These are phyloP conservation scores for Vulpes ferrilata DNA, from an alignment of 2,113 vertebrate genomes.

Conservation along the genomic window DNA sequence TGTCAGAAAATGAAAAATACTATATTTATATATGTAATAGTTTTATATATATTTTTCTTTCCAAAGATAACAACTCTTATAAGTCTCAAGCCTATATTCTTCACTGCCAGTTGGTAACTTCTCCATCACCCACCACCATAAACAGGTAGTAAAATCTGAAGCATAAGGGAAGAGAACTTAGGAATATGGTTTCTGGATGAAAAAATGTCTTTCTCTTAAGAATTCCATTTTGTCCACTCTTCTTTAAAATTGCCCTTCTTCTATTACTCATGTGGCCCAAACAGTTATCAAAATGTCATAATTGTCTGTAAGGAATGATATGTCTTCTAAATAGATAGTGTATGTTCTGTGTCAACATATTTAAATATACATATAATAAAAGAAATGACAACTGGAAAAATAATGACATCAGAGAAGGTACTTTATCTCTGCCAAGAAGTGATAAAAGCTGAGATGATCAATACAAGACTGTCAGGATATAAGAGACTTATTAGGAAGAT, in stretches of 20 bases:
- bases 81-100: neutral
- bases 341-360: neutral
- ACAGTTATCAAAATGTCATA: neutral
- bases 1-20: constrained; percentile 54
- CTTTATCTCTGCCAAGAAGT: constrained; percentile 22
- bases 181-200: constrained; percentile 7
- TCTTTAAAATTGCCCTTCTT: neutral
- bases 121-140: neutral
- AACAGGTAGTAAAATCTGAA: neutral
- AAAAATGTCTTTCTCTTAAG: neutral
- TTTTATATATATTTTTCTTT: constrained; percentile 11
- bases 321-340: neutral
- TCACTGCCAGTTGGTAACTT: neutral
- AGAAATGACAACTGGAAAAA: constrained; percentile 34
- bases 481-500: neutral
- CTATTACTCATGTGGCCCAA: constrained; percentile 4
- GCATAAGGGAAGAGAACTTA: neutral
- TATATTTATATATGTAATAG: neutral
- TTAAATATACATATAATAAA: neutral
- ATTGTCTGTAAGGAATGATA: neutral
- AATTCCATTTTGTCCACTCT: constrained; percentile 28
- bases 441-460: neutral
- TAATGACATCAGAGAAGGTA: neutral
- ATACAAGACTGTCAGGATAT: neutral
- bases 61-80: neutral